Evolutionary conservation across 1,140 invertebrate genomes (phyloP).

Genomic region (silkworm (Bombyx mori)): DNA sequence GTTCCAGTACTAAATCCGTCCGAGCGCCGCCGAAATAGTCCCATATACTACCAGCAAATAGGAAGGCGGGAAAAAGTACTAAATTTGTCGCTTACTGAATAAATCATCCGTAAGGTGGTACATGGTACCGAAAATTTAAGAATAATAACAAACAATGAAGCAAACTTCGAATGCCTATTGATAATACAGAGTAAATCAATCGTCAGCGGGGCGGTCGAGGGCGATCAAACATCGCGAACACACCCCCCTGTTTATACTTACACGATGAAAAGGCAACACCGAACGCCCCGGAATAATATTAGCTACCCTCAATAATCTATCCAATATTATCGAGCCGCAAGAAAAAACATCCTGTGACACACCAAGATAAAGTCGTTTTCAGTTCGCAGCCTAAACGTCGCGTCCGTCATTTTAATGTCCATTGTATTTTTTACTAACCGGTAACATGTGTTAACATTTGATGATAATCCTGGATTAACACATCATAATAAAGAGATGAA

Average conservation of each 20-base stretch:
- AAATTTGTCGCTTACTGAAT: no score
- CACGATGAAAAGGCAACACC: slow-evolving; percentile 69
- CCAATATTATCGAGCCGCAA: slow-evolving; percentile 35
- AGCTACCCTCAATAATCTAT: slow-evolving; percentile 63
- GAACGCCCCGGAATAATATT: slow-evolving; percentile 68
- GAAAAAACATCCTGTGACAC: slow-evolving; percentile 20
- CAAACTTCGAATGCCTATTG: slow-evolving; percentile 7
- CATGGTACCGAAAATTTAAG: not conserved
- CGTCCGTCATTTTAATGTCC: slow-evolving; percentile 4
- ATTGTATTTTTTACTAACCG: slow-evolving; percentile 58
- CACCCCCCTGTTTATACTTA: slow-evolving; percentile 69
- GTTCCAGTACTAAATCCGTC: no score
- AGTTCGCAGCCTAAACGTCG: slow-evolving; percentile 6
- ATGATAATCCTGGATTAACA: slow-evolving; percentile 69
- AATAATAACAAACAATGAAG: not conserved
- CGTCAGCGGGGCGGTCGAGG: slow-evolving; percentile 45
- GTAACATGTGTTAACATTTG: slow-evolving; percentile 71
- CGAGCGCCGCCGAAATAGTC: no score
- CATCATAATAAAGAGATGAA: slow-evolving; percentile 71
- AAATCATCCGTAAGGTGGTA: no score
- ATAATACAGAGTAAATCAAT: slow-evolving; percentile 62
- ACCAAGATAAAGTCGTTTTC: slow-evolving; percentile 20
- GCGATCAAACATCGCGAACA: slow-evolving; percentile 54
- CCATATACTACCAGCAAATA: no score
- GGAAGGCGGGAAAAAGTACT: no score